Percentiles rank a stretch among this genome's conserved stretches.
These are phyloP conservation scores for Pemphredon lugubris DNA, from an alignment of 2,888 invertebrate genomes.

Conservation along the genomic window DNA sequence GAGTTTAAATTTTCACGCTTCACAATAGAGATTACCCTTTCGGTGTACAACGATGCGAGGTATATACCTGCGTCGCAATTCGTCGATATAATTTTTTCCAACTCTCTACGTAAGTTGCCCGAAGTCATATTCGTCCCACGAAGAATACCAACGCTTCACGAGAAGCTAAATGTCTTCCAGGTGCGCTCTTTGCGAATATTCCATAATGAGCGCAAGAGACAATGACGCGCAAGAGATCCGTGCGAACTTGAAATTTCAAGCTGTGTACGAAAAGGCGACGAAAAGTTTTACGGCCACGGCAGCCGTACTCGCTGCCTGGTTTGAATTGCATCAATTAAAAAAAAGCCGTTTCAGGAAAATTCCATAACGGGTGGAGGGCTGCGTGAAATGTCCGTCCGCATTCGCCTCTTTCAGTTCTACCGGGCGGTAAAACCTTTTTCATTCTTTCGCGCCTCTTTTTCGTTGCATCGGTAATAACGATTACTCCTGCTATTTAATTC, in stretches of 20 bases:
- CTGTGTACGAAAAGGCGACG: slow-evolving; percentile 51
- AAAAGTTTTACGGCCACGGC: slow-evolving; percentile 68
- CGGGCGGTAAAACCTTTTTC: slow-evolving; percentile 55
- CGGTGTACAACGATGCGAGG: no score
- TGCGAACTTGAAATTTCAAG: slow-evolving; percentile 53
- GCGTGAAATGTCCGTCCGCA: slow-evolving; percentile 59
- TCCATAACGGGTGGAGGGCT: slow-evolving; percentile 60
- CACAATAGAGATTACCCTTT: no score
- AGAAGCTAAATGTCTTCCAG: slow-evolving; percentile 41
- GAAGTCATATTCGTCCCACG: no score
- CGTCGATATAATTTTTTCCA: no score
- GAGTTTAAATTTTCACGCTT: no score
- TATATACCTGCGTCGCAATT: no score
- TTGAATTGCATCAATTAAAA: slow-evolving; percentile 72
- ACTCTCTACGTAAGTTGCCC: no score
- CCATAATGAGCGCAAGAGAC: slow-evolving; percentile 33
- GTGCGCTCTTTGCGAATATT: slow-evolving; percentile 45
- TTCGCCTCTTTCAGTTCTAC: slow-evolving; percentile 46
- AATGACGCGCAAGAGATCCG: slow-evolving; percentile 28
- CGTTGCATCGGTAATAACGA: slow-evolving; percentile 51
- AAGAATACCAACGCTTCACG: no score
- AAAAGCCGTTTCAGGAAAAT: slow-evolving; percentile 67
- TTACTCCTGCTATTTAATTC: slow-evolving; percentile 43
- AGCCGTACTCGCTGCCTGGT: slow-evolving; percentile 59
- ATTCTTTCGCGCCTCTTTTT: slow-evolving; percentile 60